These are phyloP conservation scores for Drosophila leonis DNA, from an alignment of 2,888 invertebrate species.

Conservation along the genomic window DNA sequence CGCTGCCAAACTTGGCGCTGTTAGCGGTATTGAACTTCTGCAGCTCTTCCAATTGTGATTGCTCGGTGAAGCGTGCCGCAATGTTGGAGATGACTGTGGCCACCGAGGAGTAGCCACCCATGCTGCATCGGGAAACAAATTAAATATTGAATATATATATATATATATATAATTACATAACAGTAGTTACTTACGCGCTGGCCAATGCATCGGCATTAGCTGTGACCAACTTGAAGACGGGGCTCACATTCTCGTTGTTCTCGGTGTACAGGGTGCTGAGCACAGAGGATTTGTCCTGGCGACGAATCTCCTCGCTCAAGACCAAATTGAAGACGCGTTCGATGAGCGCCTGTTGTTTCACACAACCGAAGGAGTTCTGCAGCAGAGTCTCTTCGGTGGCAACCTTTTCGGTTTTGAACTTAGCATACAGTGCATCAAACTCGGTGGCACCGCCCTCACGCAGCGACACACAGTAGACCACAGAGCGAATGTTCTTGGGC, in stretches of 20 bases:
- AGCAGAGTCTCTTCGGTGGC: constrained; percentile 90
- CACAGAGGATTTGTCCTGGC: constrained; percentile 83
- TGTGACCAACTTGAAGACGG: constrained; percentile 87
- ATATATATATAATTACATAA: no score
- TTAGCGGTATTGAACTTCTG: constrained; percentile 69
- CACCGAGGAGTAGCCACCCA: constrained; percentile 80
- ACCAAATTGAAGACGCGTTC: constrained; percentile 86
- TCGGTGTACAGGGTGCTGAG: constrained; percentile 86
- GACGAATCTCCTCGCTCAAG: constrained; percentile 83
- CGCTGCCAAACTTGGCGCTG: constrained; percentile 74
- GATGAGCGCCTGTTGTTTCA: constrained; percentile 87
- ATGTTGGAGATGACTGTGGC: constrained; percentile 82
- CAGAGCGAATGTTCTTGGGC: constrained; percentile 88
- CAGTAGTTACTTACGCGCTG: constrained; percentile 76
- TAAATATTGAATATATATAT: neutral
- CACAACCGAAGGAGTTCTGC: constrained; percentile 89
- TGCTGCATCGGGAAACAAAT: constrained; percentile 49
- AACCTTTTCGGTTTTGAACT: constrained; percentile 87
- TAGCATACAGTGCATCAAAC: constrained; percentile 89
- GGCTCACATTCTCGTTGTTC: constrained; percentile 86
- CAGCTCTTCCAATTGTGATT: constrained; percentile 69
- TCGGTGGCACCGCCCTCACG: constrained; percentile 88
- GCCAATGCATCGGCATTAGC: constrained; percentile 61
- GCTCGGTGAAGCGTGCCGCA: constrained; percentile 81
- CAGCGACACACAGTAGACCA: constrained; percentile 92